phyloP scores from a whole-genome alignment of 2,113 vertebrate species.

The Shinisaurus crocodilurus region DNA sequence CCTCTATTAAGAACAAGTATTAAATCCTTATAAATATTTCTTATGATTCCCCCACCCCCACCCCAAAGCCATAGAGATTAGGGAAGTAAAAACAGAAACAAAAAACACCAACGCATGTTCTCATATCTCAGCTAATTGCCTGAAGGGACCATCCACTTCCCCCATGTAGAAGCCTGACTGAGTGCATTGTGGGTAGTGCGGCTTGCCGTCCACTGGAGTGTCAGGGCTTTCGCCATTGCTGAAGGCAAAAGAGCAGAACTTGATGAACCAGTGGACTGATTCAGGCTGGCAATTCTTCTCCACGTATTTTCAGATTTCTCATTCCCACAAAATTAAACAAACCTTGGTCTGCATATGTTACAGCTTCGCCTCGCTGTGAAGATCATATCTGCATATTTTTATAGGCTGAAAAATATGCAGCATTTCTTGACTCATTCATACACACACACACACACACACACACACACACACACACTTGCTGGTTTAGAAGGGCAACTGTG shows the following conservation, averaged over 20 bases:
- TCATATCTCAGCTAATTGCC: conserved; percentile 56
- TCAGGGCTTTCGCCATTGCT: conserved; percentile 56
- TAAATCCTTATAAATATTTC: conserved; percentile 15
- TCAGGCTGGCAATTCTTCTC: conserved; percentile 69
- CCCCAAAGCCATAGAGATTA: conserved; percentile 4
- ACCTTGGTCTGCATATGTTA: conserved; percentile 17
- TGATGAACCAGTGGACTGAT: conserved; percentile 72
- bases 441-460: neutral
- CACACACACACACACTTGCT: neutral
- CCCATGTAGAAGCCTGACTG: neutral
- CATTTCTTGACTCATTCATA: neutral
- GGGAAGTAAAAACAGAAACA: neutral
- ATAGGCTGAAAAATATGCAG: conserved; percentile 26
- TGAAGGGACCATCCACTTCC: conserved; percentile 46
- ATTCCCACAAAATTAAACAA: conserved; percentile 48
- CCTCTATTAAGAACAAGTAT: conserved; percentile 42
- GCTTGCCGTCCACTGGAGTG: conserved; percentile 47
- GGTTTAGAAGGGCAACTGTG: neutral
- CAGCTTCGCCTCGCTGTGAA: conserved; percentile 1
- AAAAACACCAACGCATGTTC: conserved; percentile 5
- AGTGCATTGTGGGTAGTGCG: neutral
- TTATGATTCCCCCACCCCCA: neutral
- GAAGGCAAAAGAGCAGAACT: conserved; percentile 63
- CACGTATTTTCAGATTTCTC: conserved; percentile 56
- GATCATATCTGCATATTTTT: conserved; percentile 4